Base-by-base conservation (phyloP, 2,113 vertebrate genomes). In the Irena cyanogastra region DNA sequence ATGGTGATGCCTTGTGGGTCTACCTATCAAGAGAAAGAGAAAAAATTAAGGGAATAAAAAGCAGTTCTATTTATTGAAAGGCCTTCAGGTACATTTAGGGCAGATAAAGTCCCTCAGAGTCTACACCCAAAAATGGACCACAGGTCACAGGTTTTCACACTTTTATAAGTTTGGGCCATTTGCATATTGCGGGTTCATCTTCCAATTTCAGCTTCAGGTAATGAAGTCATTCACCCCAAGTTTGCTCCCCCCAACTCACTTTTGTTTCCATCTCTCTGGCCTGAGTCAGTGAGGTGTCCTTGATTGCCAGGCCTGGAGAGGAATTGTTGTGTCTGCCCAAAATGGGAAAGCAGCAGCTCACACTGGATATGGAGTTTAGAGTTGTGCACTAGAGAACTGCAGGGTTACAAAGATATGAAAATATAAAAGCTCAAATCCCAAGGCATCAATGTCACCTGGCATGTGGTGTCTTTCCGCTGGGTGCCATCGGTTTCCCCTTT, bases 381-480 rank as follows among this genome's bases (percentile, higher is more conserved):
- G 49, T 53, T 30, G 1, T 0, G 7, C 47, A 53, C 31, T 24
- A 24, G 18, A 65, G 31, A 79, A 44, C 8, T 44, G 5, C 24
- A 35, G 31, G 31, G 3, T 24, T 53, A 44, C 31, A 30, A 24
- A 65, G 9, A 30, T 0, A 22, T 53, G 31, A 2, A 78, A 42
- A 78, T 3, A n/a, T 2, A 9, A 19, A 35, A 65, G 7, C 3
- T 9, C 6, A 9, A 65, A 31, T 65, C 20, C 39, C 2, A 3
- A 31, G 61, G 27, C 33, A 45, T 16, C 12, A 30, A 1, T 3
- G 18, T 33, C 64, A 37, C 50, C 39, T 80, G 28, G 53, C n/a
- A 9, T 0, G 0, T 11, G n/a, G 16, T 65, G 19, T 8, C 16
- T 35, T 61, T 42, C 18, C 1, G 0, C n/a, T 42, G 21, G 9